These are phyloP conservation scores for Asbolus verrucosus DNA, from an alignment of 1,140 invertebrate genomes.

Conservation along the genomic window DNA sequence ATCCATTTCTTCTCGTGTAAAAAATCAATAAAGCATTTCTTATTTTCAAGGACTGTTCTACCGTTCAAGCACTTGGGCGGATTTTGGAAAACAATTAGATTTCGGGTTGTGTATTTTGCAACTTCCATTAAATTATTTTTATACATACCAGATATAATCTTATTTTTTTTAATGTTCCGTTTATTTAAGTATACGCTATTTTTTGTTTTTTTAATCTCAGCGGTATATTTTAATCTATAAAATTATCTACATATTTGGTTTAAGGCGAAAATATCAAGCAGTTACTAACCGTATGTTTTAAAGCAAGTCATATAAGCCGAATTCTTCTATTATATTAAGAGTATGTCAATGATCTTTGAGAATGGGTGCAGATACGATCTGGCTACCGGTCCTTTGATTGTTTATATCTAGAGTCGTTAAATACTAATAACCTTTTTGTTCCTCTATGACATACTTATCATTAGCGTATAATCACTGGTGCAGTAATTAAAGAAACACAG, in stretches of 20 bases:
- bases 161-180: neutral
- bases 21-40: too few relatives aligned
- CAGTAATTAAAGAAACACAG: constrained; percentile 42
- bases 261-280: constrained; percentile 6
- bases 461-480: constrained; percentile 44
- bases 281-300: neutral
- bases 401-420: constrained; percentile 50
- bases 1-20: too few relatives aligned
- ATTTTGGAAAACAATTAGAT: too few relatives aligned
- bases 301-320: constrained; percentile 47
- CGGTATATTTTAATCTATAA: neutral
- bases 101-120: too few relatives aligned
- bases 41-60: too few relatives aligned
- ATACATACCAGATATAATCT: neutral
- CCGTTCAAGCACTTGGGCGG: too few relatives aligned
- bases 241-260: constrained; percentile 11
- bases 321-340: constrained; percentile 31
- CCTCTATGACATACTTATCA: constrained; percentile 45
- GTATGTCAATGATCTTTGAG: constrained; percentile 51
- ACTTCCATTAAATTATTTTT: constrained; percentile 1
- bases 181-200: neutral
- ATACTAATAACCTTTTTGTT: constrained; percentile 52
- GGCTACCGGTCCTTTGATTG: constrained; percentile 51
- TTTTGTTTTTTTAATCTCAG: neutral
- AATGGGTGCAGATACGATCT: constrained; percentile 48